These are phyloP conservation scores for Silurus aristotelis DNA, from an alignment of 2,797 vertebrate genomes.

Conservation along the genomic window DNA sequence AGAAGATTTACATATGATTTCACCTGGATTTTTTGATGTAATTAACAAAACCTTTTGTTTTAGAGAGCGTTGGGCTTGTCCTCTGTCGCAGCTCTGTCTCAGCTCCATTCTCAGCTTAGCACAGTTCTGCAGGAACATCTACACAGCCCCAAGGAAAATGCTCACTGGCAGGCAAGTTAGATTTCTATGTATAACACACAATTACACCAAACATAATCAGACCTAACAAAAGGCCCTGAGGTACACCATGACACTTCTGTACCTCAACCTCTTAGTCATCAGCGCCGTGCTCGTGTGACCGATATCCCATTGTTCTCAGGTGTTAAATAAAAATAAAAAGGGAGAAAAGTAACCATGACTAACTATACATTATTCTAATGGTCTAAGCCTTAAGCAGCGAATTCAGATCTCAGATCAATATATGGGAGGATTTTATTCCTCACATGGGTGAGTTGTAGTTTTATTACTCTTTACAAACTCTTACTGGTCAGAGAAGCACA, in stretches of 20 bases:
- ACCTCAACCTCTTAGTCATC: too few species aligned
- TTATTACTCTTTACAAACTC: too few species aligned
- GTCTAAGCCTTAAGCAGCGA: too few species aligned
- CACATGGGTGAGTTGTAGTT: too few species aligned
- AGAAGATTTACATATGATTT: not conserved
- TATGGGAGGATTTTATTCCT: too few species aligned
- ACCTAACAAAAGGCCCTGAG: slow-evolving; percentile 3
- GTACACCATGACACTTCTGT: not conserved
- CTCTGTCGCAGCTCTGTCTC: slow-evolving; percentile 41
- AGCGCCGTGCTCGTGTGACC: too few species aligned
- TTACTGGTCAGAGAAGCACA: too few species aligned
- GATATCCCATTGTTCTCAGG: too few species aligned
- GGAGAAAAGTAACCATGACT: too few species aligned
- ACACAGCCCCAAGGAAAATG: slow-evolving; percentile 19
- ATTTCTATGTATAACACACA: not conserved
- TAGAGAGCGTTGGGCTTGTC: slow-evolving; percentile 37
- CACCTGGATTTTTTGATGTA: not conserved
- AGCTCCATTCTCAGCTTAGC: slow-evolving; percentile 42
- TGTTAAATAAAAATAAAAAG: too few species aligned
- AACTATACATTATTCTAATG: too few species aligned
- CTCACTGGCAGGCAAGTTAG: slow-evolving; percentile 39
- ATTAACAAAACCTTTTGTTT: not conserved
- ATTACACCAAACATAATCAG: not conserved
- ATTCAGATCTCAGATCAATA: too few species aligned
- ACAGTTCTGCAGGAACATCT: slow-evolving; percentile 38